Base-by-base conservation (phyloP, 2,797 vertebrate species). In the Poeciliopsis turneri region DNA sequence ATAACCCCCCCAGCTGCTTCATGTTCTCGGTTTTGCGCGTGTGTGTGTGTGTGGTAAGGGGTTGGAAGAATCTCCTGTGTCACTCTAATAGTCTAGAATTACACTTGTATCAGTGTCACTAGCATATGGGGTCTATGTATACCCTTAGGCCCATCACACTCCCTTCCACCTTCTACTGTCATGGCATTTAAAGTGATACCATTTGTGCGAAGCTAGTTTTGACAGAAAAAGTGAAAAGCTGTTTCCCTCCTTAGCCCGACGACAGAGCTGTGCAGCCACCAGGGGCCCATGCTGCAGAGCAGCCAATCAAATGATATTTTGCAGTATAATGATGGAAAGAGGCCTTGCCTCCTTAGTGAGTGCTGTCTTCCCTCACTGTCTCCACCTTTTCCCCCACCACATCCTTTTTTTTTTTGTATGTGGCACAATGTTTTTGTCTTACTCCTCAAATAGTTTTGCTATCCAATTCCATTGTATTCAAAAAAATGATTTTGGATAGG, bases 81-180 rank as follows among this genome's bases (percentile, higher is more conserved):
- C 97, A 97, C 96, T 97, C 95, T 96, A 96, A 97, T 96, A 96
- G 97, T 97, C 96, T 97, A 95, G 97, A 97, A 97, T 98, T 98
- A 98, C 97, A 97, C 97, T 98, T 97, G 97, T 97, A 97, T 97
- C 97, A 94, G 96, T 97, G 97, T 97, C 95, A 95, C 95, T 92
- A 95, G 97, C 97, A 97, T 97, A 97, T 97, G 92, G 97, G 97
- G 96, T 95, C 96, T 96, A 96, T 96, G 97, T 97, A 96, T 96
- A 97, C 97, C 98, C 97, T 97, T 96, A 97, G 97, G 97, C 97
- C 97, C 95, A 94, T 95, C 95, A 92, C 92, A 91, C 88, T 91
- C 81, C 86, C 84, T 91, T 97, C 95, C 94, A 96, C 96, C 96
- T 96, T 96, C 95, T 95, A 95, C 96, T 96, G 97, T 96, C 97